These are phyloP conservation scores for Cynocephalus volans DNA, from an alignment of 2,113 vertebrate genomes.

Conservation along the genomic window DNA sequence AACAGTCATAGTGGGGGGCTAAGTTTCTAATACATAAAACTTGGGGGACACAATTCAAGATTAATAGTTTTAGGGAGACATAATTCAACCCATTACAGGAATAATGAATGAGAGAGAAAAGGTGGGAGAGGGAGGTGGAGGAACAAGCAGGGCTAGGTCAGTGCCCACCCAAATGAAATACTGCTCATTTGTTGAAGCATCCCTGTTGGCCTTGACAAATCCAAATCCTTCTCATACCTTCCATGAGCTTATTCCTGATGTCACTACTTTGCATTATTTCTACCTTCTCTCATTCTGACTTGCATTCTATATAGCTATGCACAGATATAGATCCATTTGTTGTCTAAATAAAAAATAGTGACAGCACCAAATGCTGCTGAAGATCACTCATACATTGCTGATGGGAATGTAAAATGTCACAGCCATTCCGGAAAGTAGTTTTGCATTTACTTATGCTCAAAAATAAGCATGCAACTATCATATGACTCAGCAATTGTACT, in stretches of 20 bases:
- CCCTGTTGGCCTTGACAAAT: neutral
- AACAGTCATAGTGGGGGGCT: too few species aligned
- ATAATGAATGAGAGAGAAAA: neutral
- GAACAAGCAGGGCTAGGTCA: neutral
- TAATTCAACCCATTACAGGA: too few species aligned
- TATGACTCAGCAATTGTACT: neutral
- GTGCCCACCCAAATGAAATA: accelerated
- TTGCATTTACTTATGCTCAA: neutral
- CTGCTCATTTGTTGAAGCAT: too few species aligned
- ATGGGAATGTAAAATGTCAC: neutral
- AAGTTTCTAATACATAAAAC: too few species aligned
- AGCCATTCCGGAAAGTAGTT: neutral
- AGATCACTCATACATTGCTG: neutral
- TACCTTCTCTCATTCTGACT: neutral
- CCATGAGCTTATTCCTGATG: too few species aligned
- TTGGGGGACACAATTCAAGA: too few species aligned
- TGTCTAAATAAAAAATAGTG: neutral
- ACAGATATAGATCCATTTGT: neutral
- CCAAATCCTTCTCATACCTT: neutral
- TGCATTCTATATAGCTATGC: neutral
- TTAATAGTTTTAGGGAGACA: too few species aligned
- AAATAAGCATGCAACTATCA: neutral
- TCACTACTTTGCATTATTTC: neutral
- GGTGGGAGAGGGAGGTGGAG: neutral
- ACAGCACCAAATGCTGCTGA: neutral